Percentiles rank a stretch among this genome's conserved stretches.
These are phyloP conservation scores for Argya squamiceps DNA, from an alignment of 2,797 vertebrate genomes.

Conservation along the genomic window DNA sequence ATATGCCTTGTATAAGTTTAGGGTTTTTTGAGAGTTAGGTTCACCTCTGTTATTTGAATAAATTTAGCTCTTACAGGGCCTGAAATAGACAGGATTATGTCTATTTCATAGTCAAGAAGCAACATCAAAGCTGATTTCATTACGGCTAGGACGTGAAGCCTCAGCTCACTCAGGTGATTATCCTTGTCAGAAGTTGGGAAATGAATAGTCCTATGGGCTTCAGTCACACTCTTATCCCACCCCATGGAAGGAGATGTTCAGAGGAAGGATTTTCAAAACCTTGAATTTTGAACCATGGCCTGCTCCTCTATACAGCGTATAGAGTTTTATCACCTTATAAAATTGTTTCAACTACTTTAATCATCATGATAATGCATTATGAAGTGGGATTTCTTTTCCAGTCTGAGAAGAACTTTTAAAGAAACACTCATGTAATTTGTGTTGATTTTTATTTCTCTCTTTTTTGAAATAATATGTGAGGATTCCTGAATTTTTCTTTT, in stretches of 20 bases:
- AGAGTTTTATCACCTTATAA: background rate
- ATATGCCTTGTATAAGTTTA: background rate
- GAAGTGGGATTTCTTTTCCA: background rate
- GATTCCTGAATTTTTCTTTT: background rate
- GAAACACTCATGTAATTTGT: background rate
- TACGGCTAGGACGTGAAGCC: background rate
- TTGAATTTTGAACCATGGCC: background rate
- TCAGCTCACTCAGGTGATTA: background rate
- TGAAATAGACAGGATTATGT: background rate
- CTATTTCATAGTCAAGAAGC: background rate
- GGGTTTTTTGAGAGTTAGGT: background rate
- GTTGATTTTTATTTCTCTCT: background rate
- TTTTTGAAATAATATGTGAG: background rate
- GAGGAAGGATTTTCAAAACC: background rate
- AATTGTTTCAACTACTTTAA: background rate
- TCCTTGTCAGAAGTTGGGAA: rapidly evolving
- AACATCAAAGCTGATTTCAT: background rate
- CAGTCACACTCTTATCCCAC: background rate
- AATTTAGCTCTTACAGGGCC: background rate
- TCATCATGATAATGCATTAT: background rate
- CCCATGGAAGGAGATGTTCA: background rate
- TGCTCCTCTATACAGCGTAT: background rate
- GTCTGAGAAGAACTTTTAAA: background rate
- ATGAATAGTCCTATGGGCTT: background rate
- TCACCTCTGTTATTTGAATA: background rate